Evolutionary conservation across 1,140 invertebrate species (phyloP).

Genomic region (Papilio dardanus): DNA sequence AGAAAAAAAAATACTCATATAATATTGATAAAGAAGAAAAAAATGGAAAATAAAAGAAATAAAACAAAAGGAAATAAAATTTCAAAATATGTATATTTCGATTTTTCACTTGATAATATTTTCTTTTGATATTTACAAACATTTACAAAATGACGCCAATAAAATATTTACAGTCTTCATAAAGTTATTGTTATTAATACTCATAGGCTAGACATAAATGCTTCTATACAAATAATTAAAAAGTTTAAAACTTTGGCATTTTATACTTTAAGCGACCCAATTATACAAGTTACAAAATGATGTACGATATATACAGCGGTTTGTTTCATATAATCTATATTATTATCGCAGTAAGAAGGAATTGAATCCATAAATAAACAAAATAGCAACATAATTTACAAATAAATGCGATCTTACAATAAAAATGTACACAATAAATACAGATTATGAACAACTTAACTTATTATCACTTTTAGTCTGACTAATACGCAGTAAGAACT

Average conservation of each 20-base stretch:
- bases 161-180: constrained; percentile 70
- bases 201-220: constrained; percentile 64
- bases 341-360: constrained; percentile 79
- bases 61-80: constrained; percentile 75
- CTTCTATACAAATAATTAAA: constrained; percentile 70
- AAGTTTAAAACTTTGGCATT: constrained; percentile 81
- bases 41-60: constrained; percentile 52
- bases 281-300: neutral
- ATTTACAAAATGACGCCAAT: constrained; percentile 56
- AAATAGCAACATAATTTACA: constrained; percentile 62
- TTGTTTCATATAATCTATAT: constrained; percentile 46
- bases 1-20: neutral
- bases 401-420: constrained; percentile 60
- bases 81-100: constrained; percentile 75
- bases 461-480: constrained; percentile 78
- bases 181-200: constrained; percentile 55
- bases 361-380: constrained; percentile 65
- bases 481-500: constrained; percentile 76
- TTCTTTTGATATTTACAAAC: constrained; percentile 67
- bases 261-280: constrained; percentile 70
- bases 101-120: constrained; percentile 61
- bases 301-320: constrained; percentile 44
- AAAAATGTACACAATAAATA: constrained; percentile 69
- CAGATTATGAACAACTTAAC: constrained; percentile 64
- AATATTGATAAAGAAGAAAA: neutral